Evolutionary conservation across 2,113 vertebrate species (phyloP).

Genomic region (Esox niger): DNA sequence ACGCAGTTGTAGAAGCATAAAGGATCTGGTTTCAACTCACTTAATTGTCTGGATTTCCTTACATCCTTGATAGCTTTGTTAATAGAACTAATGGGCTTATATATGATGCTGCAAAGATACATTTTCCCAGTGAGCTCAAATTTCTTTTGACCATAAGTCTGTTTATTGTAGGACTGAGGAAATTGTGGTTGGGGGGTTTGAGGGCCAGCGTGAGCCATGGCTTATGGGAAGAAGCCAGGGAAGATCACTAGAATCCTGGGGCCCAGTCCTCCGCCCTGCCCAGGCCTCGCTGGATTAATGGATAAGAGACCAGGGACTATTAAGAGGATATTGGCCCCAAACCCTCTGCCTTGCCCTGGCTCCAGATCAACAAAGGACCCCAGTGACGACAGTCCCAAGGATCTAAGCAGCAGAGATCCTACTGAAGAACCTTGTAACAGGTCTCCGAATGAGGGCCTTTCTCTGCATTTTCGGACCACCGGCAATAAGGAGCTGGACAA

Average conservation of each 20-base stretch:
- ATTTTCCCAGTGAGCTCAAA: background rate
- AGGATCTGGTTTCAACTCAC: too few species aligned
- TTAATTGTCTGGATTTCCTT: background rate
- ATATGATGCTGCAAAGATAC: too few species aligned
- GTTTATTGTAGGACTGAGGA: conserved; percentile 55
- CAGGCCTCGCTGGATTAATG: conserved; percentile 23
- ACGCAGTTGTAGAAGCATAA: too few species aligned
- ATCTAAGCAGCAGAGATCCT: too few species aligned
- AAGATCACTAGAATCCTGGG: conserved; percentile 73
- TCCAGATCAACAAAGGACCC: too few species aligned
- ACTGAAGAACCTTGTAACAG: too few species aligned
- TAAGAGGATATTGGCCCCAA: too few species aligned
- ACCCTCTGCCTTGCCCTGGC: too few species aligned
- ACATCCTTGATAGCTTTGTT: too few species aligned
- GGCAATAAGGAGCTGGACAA: conserved; percentile 48
- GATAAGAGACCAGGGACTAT: too few species aligned
- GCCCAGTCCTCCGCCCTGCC: conserved; percentile 57
- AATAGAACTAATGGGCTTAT: too few species aligned
- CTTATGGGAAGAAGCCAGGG: conserved; percentile 79
- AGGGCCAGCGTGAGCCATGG: conserved; percentile 77
- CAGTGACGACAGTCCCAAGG: too few species aligned
- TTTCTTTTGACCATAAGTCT: background rate
- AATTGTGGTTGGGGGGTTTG: conserved; percentile 18
- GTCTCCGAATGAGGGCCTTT: conserved; percentile 47
- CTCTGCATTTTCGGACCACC: conserved; percentile 33